Conservation (phyloP, 1,140 invertebrate species). For the Pseudachorutes palmiensis region DNA sequence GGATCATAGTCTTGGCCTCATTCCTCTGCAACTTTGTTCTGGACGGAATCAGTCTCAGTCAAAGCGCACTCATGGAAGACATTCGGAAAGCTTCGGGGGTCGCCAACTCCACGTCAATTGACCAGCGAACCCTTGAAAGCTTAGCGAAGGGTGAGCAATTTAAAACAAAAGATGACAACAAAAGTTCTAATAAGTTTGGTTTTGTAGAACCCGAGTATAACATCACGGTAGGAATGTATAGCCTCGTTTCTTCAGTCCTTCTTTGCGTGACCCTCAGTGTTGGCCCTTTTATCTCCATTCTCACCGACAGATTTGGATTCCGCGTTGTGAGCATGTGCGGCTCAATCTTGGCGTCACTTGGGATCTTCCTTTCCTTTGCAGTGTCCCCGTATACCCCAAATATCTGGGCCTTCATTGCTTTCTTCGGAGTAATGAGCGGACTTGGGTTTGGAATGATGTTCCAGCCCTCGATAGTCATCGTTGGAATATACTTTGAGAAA, state of each 20-base stretch:
- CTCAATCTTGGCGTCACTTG: constrained; percentile 11
- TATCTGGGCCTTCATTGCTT: constrained; percentile 7
- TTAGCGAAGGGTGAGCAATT: neutral
- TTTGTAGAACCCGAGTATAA: neutral
- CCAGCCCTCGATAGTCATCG: constrained; percentile 13
- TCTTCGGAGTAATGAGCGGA: constrained; percentile 20
- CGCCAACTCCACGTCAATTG: neutral
- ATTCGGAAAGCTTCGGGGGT: neutral
- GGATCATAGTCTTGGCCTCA: constrained; percentile 20
- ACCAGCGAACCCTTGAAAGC: neutral
- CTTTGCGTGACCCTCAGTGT: constrained; percentile 14
- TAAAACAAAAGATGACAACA: no score
- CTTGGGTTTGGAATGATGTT: constrained; percentile 27
- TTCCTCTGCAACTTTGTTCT: constrained; percentile 20
- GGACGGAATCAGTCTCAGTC: constrained; percentile 14
- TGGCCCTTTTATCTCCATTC: constrained; percentile 15
- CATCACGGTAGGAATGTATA: constrained; percentile 5
- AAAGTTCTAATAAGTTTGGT: no score
- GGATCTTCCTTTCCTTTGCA: constrained; percentile 17
- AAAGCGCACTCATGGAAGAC: constrained; percentile 3
- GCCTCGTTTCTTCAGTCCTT: neutral
- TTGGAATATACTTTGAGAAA: constrained; percentile 19
- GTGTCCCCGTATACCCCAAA: constrained; percentile 12
- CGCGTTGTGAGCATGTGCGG: constrained; percentile 18
- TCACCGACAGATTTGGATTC: constrained; percentile 18